Base-by-base conservation (phyloP, 2,797 vertebrate genomes). In the Parauchenoglanis punctatus region DNA sequence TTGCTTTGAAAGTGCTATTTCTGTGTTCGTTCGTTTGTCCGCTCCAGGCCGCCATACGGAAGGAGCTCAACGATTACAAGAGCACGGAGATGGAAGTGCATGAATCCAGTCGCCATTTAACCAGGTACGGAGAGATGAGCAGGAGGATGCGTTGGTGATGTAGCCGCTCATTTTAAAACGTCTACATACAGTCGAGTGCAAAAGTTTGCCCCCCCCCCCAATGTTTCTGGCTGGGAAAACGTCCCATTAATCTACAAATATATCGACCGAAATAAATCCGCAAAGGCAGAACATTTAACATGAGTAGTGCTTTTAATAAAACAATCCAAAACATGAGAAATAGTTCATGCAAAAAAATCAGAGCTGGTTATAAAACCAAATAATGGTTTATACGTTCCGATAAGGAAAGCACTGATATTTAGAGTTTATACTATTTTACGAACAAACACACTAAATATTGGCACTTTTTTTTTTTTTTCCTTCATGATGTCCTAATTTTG, bases 61-160 rank as follows among this genome's bases (percentile, higher is more conserved):
- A 99, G 93, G 99, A 99, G 90, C 97, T 99, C 91, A 99, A 99
- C 72, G 98, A 99, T 92, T 99, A 99, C 94, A 99, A 99, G 95
- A 99, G 98, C 96, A 97, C 97, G 88, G 98, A 99, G 95, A 99
- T 99, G 99, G 99, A 99, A 93, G 99, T 99, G 92, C 99, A 99
- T 86, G 98, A 99, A 94, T 96, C 99, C 92, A 99, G 99, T 93
- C 97, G 97, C 93, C 98, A 99, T 97, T 96, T 99, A 97, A 99
- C 99, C 97, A 99, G 98, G 99, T 99, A 93, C 94, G 40, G 25
- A 40, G 3, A 2, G 23, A 15, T 4, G 15, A 35, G 15, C 28
- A 18, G 17, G 15, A 35, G 25, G 2, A 11, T 28, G 25, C 23
- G 8, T 23, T 61, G 63, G 61, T 63, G 28, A 31, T 15, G 4